Evolutionary conservation across 2,888 invertebrate genomes (phyloP).

Genomic region (Cecidostiba fungosa): DNA sequence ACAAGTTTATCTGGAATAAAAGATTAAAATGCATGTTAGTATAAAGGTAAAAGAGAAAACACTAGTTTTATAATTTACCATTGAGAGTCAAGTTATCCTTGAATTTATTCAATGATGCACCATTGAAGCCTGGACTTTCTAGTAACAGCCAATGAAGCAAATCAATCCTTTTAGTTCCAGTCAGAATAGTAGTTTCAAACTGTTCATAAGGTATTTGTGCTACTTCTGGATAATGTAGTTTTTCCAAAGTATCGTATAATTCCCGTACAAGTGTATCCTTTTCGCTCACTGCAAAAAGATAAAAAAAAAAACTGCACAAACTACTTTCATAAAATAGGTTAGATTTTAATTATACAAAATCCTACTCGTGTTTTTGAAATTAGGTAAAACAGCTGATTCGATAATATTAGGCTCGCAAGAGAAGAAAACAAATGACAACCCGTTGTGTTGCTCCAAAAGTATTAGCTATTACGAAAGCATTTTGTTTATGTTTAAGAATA

Average conservation of each 20-base stretch:
- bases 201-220: slow-evolving; percentile 67
- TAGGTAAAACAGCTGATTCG: not conserved
- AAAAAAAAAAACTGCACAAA: not conserved
- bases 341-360: slow-evolving; percentile 3
- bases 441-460: too few relatives aligned
- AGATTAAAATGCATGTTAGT: not conserved
- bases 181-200: slow-evolving; percentile 67
- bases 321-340: not conserved
- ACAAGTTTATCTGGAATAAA: slow-evolving; percentile 67
- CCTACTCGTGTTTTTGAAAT: not conserved
- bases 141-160: slow-evolving; percentile 72
- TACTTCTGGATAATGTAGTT: slow-evolving; percentile 72
- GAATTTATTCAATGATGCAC: slow-evolving; percentile 65
- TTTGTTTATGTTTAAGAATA: too few relatives aligned
- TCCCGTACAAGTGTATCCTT: slow-evolving; percentile 64
- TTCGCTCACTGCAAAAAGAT: slow-evolving; percentile 62
- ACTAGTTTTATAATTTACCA: slow-evolving; percentile 64
- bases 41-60: not conserved
- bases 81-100: slow-evolving; percentile 64
- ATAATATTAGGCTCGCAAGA: not conserved
- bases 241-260: slow-evolving; percentile 69
- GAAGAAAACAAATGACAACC: not conserved
- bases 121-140: slow-evolving; percentile 61
- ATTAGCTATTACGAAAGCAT: too few relatives aligned
- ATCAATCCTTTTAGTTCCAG: slow-evolving; percentile 68